Evolutionary conservation across 2,797 vertebrate genomes (phyloP), one percentile per base, ranked within the genome.

Genomic region (Aselliscus stoliczkanus): DNA sequence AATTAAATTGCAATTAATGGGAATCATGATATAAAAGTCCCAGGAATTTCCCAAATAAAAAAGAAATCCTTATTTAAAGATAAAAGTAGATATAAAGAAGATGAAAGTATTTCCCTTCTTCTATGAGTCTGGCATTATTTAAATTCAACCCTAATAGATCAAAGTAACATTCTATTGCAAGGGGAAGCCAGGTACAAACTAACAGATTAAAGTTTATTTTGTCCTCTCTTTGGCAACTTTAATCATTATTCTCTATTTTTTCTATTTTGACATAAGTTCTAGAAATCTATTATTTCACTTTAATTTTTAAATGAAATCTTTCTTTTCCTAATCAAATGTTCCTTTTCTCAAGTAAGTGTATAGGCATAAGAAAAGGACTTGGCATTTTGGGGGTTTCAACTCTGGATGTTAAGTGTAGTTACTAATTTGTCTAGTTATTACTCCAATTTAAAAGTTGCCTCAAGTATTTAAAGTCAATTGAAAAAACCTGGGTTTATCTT

Each of bases 11-110:
- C 6, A 83, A 67, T 27, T 89, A 44, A 18, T 69, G n/a, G 34
- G 13, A 96, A 90, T 65, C 12, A 58, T 90, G 62, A 79, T 29
- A 65, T 79, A 52, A 96, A 93, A 80, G 76, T 93, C 39, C 64
- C 44, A 88, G 54, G 47, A 79, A 75, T 87, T 94, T 77, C 5
- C 18, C 65, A 84, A 88, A 92, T 82, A 29, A 31, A 54, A 85
- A 84, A 42, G 6, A 88, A 93, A 83, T 75, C 11, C 29, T 79
- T 95, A 56, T 58, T 88, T 37, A 82, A 96, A 79, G 11, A 88
- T 88, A 91, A 88, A 85, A 93, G 4, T 10, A 42, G 31, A 67
- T 80, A 87, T 75, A 50, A 87, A 75, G 47, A 34, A 81, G 84
- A 54, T 67, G 37, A 44, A 86, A 93, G 29, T n/a, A 50, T 69